Base-by-base conservation (phyloP, 2,797 vertebrate genomes). In the Knipowitschia caucasica region DNA sequence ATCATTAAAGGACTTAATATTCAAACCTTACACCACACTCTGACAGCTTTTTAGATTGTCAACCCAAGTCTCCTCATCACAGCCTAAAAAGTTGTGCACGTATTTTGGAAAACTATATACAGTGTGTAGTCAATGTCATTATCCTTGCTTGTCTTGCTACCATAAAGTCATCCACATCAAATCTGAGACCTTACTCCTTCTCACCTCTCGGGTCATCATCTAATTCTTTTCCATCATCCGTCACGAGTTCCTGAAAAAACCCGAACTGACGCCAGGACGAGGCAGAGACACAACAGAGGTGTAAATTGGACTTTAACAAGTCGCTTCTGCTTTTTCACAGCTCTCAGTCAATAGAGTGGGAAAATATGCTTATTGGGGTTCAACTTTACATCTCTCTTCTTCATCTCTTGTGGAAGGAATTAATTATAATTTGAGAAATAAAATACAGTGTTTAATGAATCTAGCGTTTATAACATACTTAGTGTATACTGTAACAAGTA, bases 231-330 rank as follows among this genome's bases (percentile, higher is more conserved):
- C 14, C 24, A 24, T 9, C n/a, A n/a, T 7, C 42, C 17, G 17
- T 46, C 26, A 29, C 45, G 14, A 33, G 18, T 21, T 18, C 45
- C 45, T 12, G 18, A 23, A 33, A 10, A 29, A 49, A 12, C 46
- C 20, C 46, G 23, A 23, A 23, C 44, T 47, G 12, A 47, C 46
- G 34, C 46, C 30, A 54, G 60, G 56, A 80, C 45, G 50, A 59
- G 43, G 56, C 25, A 31, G 57, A 73, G 46, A 66, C 62, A 40
- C 3, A 34, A 67, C 20, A 15, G 25, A 80, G 75, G 69, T 74
- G 67, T 63, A 76, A 83, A 84, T 80, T 77, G 77, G 68, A 73
- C 70, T 54, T 40, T 81, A 81, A 83, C 73, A 56, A 82, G 64
- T 51, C 27, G 49, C 65, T n/a, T n/a, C n/a, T 74, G 70, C 44